Base-by-base conservation (phyloP, 2,113 vertebrate species). In the Nothoprocta perdicaria region DNA sequence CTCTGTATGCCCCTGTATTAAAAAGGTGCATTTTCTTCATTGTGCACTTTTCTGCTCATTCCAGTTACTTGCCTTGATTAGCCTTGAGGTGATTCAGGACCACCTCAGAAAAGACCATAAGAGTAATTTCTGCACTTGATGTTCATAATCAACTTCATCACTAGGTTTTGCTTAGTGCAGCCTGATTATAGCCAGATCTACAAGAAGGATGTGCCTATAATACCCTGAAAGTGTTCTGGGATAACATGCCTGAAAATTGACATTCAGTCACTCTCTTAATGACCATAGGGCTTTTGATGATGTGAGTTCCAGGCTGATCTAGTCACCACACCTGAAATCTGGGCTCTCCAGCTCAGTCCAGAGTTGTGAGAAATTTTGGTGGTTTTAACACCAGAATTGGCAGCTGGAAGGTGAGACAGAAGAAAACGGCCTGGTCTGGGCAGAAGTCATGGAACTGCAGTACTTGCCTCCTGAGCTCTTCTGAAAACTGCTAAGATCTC, bases 231-330 rank as follows among this genome's bases (percentile, higher is more conserved):
- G 2, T 83, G 11, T 58, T 85, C 23, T 60, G 35, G 14, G 11
- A 27, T 27, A 50, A 72, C 80, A 21, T 4, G 50, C 5, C 26
- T 78, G 33, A 80, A 38, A 67, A 31, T 9, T 60, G 52, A 14
- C 2, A 35, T 55, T 74, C 77, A 9, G 9, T 71, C 24, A 48
- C 46, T 48, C 12, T 74, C 10, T 31, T 45, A 67, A 50, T 31
- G 15, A 8, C 0, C 52, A 53, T 27, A 53, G 52, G 52, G 52
- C 24, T 53, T 27, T 53, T 14, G 52, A 27, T 53, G 13, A 27
- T 53, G 0, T 0, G 0, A 8, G 4, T 60, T 80, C 23, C 29
- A 80, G 19, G 13, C 22, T 53, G 62, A 62, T 80, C 2, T 23
- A 58, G 41, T 46, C 26, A 53, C 41, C 12, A 57, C 22, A 73